These are phyloP conservation scores for Nibea coibor DNA, from an alignment of 2,113 vertebrate species.

Conservation along the genomic window DNA sequence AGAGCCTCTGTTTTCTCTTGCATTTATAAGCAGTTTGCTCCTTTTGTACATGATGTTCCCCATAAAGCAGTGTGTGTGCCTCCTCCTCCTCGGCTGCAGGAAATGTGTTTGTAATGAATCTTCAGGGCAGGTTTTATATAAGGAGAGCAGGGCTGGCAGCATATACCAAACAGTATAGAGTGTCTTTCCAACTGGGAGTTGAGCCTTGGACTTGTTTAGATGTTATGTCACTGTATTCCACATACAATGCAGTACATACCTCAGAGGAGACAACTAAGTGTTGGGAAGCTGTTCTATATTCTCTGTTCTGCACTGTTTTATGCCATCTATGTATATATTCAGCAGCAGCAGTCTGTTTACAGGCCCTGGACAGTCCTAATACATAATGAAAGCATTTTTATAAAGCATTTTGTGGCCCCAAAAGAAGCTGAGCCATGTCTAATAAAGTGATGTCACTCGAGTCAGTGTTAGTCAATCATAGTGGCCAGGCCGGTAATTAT, in stretches of 20 bases:
- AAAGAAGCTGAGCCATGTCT: neutral
- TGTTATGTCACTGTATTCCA: neutral
- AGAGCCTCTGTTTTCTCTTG: neutral
- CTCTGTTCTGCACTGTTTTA: too few species aligned
- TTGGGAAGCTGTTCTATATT: neutral
- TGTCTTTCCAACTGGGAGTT: constrained; percentile 26
- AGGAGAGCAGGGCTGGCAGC: neutral
- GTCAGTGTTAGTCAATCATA: too few species aligned
- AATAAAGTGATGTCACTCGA: neutral
- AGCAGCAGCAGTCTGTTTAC: neutral
- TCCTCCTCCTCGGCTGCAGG: constrained; percentile 22
- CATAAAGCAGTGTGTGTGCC: constrained; percentile 2
- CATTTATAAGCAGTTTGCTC: neutral
- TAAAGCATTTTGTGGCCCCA: too few species aligned
- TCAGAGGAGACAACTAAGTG: neutral
- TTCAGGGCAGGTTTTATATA: constrained; percentile 23
- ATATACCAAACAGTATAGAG: neutral
- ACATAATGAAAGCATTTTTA: neutral
- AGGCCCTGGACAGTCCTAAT: neutral
- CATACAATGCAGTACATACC: too few species aligned
- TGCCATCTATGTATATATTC: neutral
- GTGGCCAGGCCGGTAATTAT: too few species aligned
- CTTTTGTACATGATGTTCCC: constrained; percentile 49
- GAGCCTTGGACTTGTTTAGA: neutral
- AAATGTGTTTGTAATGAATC: constrained; percentile 52